A percentile compares a stretch with the other conserved stretches of the same genome.
These are phyloP conservation scores for Drosophila jambulina DNA, from an alignment of 1,140 invertebrate genomes.

Conservation along the genomic window DNA sequence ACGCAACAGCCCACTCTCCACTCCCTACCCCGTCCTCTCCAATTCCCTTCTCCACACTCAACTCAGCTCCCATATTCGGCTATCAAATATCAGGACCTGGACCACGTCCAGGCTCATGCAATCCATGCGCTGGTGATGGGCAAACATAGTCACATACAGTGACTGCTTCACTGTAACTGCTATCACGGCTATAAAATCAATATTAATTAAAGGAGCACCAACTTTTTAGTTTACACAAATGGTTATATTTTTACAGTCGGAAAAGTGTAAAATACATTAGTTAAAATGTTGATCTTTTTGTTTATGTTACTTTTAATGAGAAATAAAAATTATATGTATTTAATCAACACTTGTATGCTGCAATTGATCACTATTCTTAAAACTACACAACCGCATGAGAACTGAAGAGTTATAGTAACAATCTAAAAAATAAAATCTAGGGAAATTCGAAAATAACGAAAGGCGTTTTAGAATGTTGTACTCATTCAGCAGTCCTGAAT, in stretches of 20 bases:
- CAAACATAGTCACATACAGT: not conserved
- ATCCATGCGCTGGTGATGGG: constrained; percentile 10
- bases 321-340: no score
- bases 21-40: not conserved
- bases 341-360: no score
- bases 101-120: constrained; percentile 25
- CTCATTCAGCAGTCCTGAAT: not conserved
- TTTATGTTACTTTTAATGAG: not conserved
- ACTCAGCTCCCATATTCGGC: constrained; percentile 53
- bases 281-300: not conserved
- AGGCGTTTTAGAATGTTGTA: not conserved
- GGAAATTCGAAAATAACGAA: not conserved
- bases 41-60: not conserved
- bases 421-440: not conserved
- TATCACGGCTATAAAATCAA: not conserved
- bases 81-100: constrained; percentile 69
- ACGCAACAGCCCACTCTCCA: constrained; percentile 5
- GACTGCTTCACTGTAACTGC: constrained; percentile 19
- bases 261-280: not conserved
- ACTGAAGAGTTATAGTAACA: not conserved
- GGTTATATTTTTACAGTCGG: not conserved
- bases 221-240: not conserved
- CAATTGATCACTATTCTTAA: not conserved
- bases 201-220: not conserved
- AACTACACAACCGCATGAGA: not conserved